Conservation (phyloP, 2,797 vertebrate species). For the Delichon dasypus region DNA sequence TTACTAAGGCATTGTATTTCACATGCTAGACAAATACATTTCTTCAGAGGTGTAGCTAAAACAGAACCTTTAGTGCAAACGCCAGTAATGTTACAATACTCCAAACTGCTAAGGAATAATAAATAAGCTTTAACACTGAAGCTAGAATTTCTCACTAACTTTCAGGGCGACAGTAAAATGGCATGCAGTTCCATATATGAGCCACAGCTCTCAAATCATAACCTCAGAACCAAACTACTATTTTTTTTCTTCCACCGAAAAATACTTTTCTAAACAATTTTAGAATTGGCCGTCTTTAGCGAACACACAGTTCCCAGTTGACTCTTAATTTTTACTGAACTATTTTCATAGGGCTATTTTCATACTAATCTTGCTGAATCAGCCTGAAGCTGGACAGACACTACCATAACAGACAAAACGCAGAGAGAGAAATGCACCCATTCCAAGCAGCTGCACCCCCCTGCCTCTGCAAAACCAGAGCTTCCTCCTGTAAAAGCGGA, state of each 20-base stretch:
- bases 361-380: not conserved
- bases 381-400: not conserved
- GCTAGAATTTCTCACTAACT: not conserved
- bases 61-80: not conserved
- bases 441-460: not conserved
- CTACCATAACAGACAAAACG: not conserved
- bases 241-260: accelerated
- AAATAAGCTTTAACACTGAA: not conserved
- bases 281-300: not conserved
- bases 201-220: not conserved
- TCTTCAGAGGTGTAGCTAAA: not conserved
- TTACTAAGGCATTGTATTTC: not conserved
- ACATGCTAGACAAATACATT: not conserved
- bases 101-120: not conserved
- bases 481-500: not conserved
- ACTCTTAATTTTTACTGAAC: not conserved
- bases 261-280: not conserved
- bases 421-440: accelerated
- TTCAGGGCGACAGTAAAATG: not conserved
- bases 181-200: not conserved
- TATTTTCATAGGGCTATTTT: not conserved
- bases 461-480: not conserved
- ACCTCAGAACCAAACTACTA: not conserved
- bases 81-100: not conserved
- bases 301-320: not conserved